Base-by-base conservation (phyloP, 2,797 vertebrate genomes). In the Gouania willdenowi region DNA sequence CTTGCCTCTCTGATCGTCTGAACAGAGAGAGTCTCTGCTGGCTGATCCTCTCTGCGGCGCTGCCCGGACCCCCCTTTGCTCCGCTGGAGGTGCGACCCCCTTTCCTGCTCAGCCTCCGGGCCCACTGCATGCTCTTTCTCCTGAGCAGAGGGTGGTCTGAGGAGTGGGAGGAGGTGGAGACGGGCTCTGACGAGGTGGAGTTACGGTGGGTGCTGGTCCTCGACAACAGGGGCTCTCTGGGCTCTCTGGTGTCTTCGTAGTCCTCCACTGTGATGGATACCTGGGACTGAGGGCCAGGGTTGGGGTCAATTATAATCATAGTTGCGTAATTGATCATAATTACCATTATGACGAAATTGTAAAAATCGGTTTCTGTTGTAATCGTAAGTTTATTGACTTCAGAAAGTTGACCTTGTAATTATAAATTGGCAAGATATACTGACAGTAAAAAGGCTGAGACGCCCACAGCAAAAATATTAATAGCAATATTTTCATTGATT, bases 61-160 rank as follows among this genome's bases (percentile, higher is more conserved):
- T 89, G 6, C 88, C 87, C 0, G 87, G 66, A 1, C 83, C 87
- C 12, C 87, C 87, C 43, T 91, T 91, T 54, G 86, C 69, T 2
- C 77, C 79, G 0, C 76, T 70, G 16, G 81, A 84, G 12, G 81
- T 52, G n/a, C 90, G 85, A 0, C 84, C 85, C 0, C 91, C 87
- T 51, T 91, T 91, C 40, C 91, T 77, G 75, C 89, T 92, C 39
- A 92, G 79, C 12, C 90, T 75, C 5, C 90, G 83, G 0, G 90
- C 91, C 91, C 90, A 92, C 79, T 90, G 91, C 90, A 92, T 90
- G 80, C 91, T 92, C 78, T 92, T 92, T 58, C 89, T 86, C 52
- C 91, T 63, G 24, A 92, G 86, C 45, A 92, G 80, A 0, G 90
- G 91, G 70, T 90, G 90, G 49, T 92, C 91, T 0, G 86, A 83